Evolutionary conservation across 2,888 invertebrate genomes (phyloP).

Genomic region (Eudasyphora cyanicolor): DNA sequence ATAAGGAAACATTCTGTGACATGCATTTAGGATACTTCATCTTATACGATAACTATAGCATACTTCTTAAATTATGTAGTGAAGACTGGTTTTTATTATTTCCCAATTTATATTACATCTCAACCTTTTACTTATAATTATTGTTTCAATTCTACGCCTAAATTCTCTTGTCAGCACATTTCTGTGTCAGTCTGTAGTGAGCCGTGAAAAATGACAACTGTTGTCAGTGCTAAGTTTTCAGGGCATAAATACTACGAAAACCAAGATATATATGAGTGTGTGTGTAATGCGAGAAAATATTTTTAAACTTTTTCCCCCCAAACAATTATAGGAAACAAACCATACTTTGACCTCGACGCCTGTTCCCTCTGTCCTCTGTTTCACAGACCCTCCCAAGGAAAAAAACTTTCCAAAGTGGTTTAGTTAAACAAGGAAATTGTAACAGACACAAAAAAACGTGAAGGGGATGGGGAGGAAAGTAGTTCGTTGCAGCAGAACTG

Average conservation of each 20-base stretch:
- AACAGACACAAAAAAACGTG: not conserved
- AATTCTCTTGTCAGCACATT: not conserved
- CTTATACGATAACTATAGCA: no score
- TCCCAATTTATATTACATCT: no score
- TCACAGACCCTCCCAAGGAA: no score
- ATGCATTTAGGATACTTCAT: no score
- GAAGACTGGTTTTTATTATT: no score
- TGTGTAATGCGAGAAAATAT: conserved; percentile 34
- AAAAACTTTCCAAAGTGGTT: conserved; percentile 54
- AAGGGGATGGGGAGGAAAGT: conserved; percentile 35
- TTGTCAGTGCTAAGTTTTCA: not conserved
- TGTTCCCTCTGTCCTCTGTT: not conserved
- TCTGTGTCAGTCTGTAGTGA: not conserved
- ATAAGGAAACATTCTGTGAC: no score
- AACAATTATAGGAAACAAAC: conserved; percentile 13
- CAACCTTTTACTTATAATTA: no score
- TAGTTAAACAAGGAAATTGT: conserved; percentile 39
- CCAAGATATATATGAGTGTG: no score
- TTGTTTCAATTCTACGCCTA: not conserved
- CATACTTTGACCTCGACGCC: conserved; percentile 38
- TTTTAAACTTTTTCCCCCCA: conserved; percentile 32
- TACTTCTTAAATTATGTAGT: no score
- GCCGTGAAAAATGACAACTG: not conserved
- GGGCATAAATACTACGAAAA: not conserved
- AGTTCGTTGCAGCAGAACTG: not conserved